phyloP scores from a whole-genome alignment of 2,113 vertebrate species.

The Notarius lentiginosus region DNA sequence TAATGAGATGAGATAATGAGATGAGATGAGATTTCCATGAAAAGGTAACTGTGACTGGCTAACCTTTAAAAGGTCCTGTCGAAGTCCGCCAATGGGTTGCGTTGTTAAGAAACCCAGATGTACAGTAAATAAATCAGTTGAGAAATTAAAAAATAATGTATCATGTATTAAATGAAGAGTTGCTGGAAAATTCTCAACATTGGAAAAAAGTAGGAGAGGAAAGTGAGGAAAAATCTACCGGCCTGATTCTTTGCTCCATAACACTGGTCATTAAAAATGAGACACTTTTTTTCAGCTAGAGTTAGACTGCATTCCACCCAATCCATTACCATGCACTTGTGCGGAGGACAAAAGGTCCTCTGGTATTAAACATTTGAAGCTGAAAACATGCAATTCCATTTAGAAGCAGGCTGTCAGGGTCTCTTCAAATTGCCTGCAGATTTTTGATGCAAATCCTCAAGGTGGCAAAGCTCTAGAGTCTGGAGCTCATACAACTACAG shows the following conservation, averaged over 20 bases:
- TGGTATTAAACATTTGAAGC: slow-evolving; percentile 65
- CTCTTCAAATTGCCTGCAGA: slow-evolving; percentile 53
- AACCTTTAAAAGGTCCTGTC: slow-evolving; percentile 22
- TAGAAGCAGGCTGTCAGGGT: slow-evolving; percentile 49
- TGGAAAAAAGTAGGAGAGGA: not conserved
- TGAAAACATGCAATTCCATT: slow-evolving; percentile 62
- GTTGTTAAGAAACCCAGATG: slow-evolving; percentile 31
- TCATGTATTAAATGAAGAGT: not conserved
- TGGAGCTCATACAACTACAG: not conserved
- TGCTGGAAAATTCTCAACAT: not conserved
- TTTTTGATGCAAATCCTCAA: slow-evolving; percentile 65
- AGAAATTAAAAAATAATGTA: not conserved
- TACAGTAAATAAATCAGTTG: slow-evolving; percentile 14
- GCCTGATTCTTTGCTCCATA: slow-evolving; percentile 4
- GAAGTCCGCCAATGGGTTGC: not conserved
- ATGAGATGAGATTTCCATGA: too few relatives aligned
- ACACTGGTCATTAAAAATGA: slow-evolving; percentile 55
- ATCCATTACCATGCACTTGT: slow-evolving; percentile 55
- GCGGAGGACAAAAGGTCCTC: slow-evolving; percentile 56
- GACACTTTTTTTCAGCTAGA: slow-evolving; percentile 51
- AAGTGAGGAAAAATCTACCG: not conserved
- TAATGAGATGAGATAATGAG: too few relatives aligned
- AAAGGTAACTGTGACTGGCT: not conserved
- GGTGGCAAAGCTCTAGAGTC: not conserved
- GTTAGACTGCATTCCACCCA: slow-evolving; percentile 59